Evolutionary conservation across 2,797 vertebrate species (phyloP), one percentile per base, ranked within the genome.

Genomic region (Sebastes itinus): DNA sequence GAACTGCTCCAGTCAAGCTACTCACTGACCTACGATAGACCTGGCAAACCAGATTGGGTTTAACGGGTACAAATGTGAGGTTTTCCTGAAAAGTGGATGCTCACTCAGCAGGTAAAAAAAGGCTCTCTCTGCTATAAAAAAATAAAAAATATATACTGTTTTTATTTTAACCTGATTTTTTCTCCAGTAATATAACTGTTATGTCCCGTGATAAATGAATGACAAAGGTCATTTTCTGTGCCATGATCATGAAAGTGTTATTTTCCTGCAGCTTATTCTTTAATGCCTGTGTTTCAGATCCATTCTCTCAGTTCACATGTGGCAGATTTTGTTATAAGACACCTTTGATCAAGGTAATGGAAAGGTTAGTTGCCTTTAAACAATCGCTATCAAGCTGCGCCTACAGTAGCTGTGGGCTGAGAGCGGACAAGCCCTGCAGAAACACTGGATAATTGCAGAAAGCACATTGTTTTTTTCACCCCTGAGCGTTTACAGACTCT

Each of bases 401-500:
- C 58, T 32, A 60, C 46, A 59, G 72, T 64, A 58, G 72, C 79
- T 72, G 67, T 67, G 33, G 70, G 80, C 46, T 64, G 76, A 66
- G 69, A 78, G 67, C 2, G 12, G 65, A 81, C 65, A 72, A 22
- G 32, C 72, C 72, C 78, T 27, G 69, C 75, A 81, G 56, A 84
- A 88, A 82, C 32, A 54, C 5, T 20, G 78, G 69, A 74, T 92
- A 90, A 88, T 89, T 90, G 88, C 75, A 71, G 75, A 52, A 88
- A 90, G 70, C 70, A 70, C 78, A 86, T 67, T 80, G 83, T 83
- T 89, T 87, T 80, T 89, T 87, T 80, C 68, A 81, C 79, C 81
- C 77, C 56, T 11, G 30, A 85, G 81, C 84, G 32, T 81, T 90
- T 78, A 77, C 64, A 90, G 62, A 75, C 56, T 85, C 61, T 83